Evolutionary conservation across 1,140 invertebrate genomes (phyloP).

Genomic region (Polypedilum vanderplanki): DNA sequence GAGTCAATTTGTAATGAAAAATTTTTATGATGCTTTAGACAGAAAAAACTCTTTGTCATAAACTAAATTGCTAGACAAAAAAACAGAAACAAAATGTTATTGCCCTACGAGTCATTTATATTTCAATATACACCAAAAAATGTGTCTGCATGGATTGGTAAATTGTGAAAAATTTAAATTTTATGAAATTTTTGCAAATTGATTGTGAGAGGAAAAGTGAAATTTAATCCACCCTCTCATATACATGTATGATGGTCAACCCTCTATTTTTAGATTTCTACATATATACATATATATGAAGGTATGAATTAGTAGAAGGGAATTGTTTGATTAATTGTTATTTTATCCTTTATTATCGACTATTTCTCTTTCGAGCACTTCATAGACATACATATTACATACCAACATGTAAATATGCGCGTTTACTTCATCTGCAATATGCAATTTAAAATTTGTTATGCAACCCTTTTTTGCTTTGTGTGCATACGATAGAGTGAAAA

Average conservation of each 20-base stretch:
- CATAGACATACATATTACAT: neutral
- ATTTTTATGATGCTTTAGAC: too few relatives aligned
- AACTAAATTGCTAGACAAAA: neutral
- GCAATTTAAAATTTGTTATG: conserved; percentile 5
- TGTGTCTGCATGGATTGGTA: too few relatives aligned
- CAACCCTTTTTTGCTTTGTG: neutral
- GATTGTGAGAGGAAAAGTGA: neutral
- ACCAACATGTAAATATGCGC: neutral
- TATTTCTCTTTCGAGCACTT: neutral
- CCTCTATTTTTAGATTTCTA: neutral
- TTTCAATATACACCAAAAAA: too few relatives aligned
- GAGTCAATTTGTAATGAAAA: too few relatives aligned
- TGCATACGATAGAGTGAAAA: neutral
- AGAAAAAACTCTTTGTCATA: too few relatives aligned
- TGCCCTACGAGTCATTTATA: too few relatives aligned
- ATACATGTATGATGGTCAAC: neutral
- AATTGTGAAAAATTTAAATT: neutral
- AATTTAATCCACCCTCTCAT: neutral
- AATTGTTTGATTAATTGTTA: conserved; percentile 2
- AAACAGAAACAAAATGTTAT: neutral
- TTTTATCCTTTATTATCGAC: neutral
- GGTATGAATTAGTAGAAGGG: neutral
- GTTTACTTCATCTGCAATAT: conserved; percentile 4
- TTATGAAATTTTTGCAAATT: neutral
- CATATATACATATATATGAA: neutral